Evolutionary conservation across 2,113 vertebrate species (phyloP).

Genomic region (Erythrolamprus reginae): DNA sequence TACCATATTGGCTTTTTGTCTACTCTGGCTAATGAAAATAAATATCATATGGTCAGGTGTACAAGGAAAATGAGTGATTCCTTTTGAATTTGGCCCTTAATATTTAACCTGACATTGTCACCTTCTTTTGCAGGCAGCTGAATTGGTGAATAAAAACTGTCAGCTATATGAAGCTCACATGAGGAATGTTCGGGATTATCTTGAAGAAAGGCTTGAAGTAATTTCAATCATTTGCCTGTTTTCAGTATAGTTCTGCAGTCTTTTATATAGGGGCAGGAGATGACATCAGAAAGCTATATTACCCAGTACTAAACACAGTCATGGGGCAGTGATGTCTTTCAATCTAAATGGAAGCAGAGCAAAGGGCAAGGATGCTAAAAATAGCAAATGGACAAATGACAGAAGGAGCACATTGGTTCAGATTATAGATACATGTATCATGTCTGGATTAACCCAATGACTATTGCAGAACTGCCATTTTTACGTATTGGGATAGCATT

Average conservation of each 20-base stretch:
- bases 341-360: fast-evolving
- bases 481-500: neutral
- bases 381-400: neutral
- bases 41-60: neutral
- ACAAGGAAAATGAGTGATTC: neutral
- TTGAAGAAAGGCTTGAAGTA: conserved; percentile 84
- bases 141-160: conserved; percentile 82
- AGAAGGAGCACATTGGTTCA: neutral
- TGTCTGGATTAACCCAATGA: neutral
- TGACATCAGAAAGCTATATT: neutral
- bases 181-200: conserved; percentile 74
- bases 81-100: neutral
- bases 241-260: neutral
- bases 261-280: neutral
- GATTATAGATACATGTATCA: neutral
- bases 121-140: conserved; percentile 77
- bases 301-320: neutral
- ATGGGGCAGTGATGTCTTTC: neutral
- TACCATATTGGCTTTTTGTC: neutral
- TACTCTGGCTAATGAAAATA: neutral
- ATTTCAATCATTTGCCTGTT: conserved; percentile 10
- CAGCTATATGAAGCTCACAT: conserved; percentile 79
- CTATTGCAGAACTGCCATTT: neutral
- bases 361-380: neutral
- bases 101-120: neutral